Percentiles rank a stretch among this genome's conserved stretches.
These are phyloP conservation scores for Leucoma salicis DNA, from an alignment of 2,888 invertebrate genomes.

Conservation along the genomic window DNA sequence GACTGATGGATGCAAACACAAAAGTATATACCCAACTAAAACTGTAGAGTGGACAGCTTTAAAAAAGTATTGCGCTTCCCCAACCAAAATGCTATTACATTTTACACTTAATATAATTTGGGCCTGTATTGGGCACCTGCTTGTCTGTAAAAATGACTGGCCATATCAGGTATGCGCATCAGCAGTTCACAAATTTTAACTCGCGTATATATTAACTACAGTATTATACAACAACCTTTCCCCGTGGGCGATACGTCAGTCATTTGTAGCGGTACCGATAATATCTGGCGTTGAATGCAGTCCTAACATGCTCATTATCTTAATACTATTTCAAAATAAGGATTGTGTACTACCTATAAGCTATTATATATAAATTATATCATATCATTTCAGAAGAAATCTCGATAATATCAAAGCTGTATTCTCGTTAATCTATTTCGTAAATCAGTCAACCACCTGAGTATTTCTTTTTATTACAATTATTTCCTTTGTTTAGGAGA, in stretches of 20 bases:
- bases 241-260: conserved; percentile 49
- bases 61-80: too few species aligned
- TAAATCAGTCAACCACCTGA: neutral
- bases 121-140: too few species aligned
- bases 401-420: neutral
- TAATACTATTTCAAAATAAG: conserved; percentile 21
- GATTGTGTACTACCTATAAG: too few species aligned
- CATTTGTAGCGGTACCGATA: conserved; percentile 28
- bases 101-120: too few species aligned
- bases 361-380: too few species aligned
- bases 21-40: too few species aligned
- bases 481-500: neutral
- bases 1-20: too few species aligned
- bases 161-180: conserved; percentile 16
- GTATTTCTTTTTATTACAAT: neutral
- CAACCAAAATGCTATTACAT: too few species aligned
- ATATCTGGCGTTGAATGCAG: conserved; percentile 20
- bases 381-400: neutral
- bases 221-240: conserved; percentile 55
- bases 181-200: conserved; percentile 33
- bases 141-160: too few species aligned
- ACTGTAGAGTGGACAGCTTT: too few species aligned
- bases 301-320: conserved; percentile 12
- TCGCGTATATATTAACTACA: conserved; percentile 45
- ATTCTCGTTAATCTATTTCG: neutral